phyloP scores from a whole-genome alignment of 2,797 vertebrate species.

The Aphelocoma californica region DNA sequence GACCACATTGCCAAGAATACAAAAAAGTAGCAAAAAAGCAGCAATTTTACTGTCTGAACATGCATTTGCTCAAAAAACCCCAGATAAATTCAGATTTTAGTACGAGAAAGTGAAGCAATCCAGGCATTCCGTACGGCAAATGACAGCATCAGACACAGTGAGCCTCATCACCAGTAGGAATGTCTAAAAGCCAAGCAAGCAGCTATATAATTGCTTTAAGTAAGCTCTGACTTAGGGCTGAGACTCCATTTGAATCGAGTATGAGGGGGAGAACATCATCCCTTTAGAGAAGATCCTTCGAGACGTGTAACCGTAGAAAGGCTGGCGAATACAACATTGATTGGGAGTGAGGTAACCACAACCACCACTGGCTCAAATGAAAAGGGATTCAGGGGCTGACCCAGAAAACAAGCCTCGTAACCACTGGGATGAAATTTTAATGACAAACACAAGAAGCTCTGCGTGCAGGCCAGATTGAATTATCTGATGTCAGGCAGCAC shows the following conservation, averaged over 20 bases:
- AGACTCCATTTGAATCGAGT: conserved; percentile 29
- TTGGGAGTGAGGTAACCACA: conserved; percentile 85
- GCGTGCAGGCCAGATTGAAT: conserved; percentile 65
- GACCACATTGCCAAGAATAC: background rate
- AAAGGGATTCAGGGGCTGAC: conserved; percentile 81
- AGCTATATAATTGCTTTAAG: conserved; percentile 31
- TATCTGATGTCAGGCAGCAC: conserved; percentile 63
- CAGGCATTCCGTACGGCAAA: background rate
- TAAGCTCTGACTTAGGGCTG: background rate
- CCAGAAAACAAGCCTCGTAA: conserved; percentile 83
- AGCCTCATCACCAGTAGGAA: background rate
- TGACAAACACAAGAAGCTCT: conserved; percentile 79
- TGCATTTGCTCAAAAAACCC: accelerated
- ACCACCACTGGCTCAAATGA: conserved; percentile 81
- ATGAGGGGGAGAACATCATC: background rate
- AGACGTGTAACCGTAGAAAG: conserved; percentile 73
- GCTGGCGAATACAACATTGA: conserved; percentile 76
- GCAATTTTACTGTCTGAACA: background rate
- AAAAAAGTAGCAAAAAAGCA: background rate
- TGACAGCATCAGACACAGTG: background rate
- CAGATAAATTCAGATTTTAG: background rate
- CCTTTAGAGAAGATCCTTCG: conserved; percentile 71
- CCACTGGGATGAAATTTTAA: conserved; percentile 80
- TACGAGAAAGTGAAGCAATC: background rate
- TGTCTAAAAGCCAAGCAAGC: background rate